Evolutionary conservation across 2,888 invertebrate species (phyloP).

Genomic region (Gymnosoma rotundatum): DNA sequence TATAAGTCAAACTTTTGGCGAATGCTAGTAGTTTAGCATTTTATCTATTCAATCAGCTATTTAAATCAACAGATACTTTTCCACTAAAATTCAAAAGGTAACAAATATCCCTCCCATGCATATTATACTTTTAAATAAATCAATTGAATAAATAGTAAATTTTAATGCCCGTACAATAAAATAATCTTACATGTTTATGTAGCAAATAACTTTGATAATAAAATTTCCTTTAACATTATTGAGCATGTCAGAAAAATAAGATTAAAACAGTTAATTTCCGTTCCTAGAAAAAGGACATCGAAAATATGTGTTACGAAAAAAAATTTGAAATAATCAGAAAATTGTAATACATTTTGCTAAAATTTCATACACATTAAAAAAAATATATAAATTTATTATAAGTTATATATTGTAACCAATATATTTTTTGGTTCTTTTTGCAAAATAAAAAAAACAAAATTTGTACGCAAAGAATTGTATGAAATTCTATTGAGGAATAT

Average conservation of each 20-base stretch:
- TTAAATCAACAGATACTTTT: too few relatives aligned
- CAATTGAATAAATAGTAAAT: constrained; percentile 19
- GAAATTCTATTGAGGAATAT: constrained; percentile 34
- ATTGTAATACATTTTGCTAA: constrained; percentile 39
- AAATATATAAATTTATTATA: not conserved
- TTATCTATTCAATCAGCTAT: too few relatives aligned
- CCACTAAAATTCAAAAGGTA: too few relatives aligned
- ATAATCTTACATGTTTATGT: constrained; percentile 16
- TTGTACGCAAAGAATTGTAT: constrained; percentile 9
- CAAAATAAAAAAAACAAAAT: constrained; percentile 5
- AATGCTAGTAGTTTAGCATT: too few relatives aligned
- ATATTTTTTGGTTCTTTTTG: constrained; percentile 40
- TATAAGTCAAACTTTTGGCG: too few relatives aligned
- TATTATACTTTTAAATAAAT: not conserved
- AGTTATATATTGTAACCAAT: constrained; percentile 29
- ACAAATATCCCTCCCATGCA: too few relatives aligned
- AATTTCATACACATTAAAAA: constrained; percentile 18
- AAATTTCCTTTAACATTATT: constrained; percentile 65
- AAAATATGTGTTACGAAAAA: constrained; percentile 19
- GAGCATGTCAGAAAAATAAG: constrained; percentile 63
- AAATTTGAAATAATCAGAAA: constrained; percentile 12
- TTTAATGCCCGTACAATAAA: constrained; percentile 1
- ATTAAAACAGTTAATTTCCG: constrained; percentile 70
- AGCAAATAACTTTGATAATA: constrained; percentile 53
- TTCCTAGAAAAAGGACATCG: constrained; percentile 35